A percentile compares a stretch with the other conserved stretches of the same genome.
These are phyloP conservation scores for Achatina immaculata DNA, from an alignment of 1,140 invertebrate genomes.

Conservation along the genomic window DNA sequence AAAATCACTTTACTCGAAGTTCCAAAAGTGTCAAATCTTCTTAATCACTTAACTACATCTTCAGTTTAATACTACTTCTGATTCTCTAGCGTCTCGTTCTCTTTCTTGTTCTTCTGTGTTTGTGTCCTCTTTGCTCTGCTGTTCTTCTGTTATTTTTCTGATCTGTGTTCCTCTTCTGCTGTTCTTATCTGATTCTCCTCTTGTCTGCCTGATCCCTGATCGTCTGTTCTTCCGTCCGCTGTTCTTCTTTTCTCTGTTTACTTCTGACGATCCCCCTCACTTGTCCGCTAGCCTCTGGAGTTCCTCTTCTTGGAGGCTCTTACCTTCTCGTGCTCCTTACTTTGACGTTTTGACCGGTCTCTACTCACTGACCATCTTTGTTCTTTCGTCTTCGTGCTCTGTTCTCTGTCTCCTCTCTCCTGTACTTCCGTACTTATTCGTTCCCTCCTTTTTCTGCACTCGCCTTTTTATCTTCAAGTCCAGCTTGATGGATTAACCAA, in stretches of 20 bases:
- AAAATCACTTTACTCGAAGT: too few species aligned
- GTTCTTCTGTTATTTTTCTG: background rate
- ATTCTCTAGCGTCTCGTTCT: constrained; percentile 68
- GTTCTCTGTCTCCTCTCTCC: too few species aligned
- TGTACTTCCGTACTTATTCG: constrained; percentile 74
- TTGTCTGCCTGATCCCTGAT: constrained; percentile 56
- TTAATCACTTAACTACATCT: too few species aligned
- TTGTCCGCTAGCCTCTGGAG: background rate
- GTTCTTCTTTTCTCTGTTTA: constrained; percentile 51
- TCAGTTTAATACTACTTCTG: too few species aligned
- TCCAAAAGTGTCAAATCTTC: too few species aligned
- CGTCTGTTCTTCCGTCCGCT: constrained; percentile 45
- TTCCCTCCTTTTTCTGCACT: too few species aligned
- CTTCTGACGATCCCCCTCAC: background rate
- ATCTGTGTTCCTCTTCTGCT: background rate
- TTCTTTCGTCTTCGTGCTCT: constrained; percentile 81
- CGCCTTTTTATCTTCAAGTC: too few species aligned
- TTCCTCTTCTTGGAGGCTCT: too few species aligned
- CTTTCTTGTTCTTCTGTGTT: constrained; percentile 82
- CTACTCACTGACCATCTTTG: background rate
- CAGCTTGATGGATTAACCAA: too few species aligned
- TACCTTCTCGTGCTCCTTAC: constrained; percentile 70
- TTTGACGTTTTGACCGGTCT: too few species aligned
- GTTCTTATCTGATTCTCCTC: background rate
- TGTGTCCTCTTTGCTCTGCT: constrained; percentile 92